Percentiles rank a stretch among this genome's conserved stretches.
phyloP scores from a whole-genome alignment of 2,113 vertebrate species.

The Gadus macrocephalus region DNA sequence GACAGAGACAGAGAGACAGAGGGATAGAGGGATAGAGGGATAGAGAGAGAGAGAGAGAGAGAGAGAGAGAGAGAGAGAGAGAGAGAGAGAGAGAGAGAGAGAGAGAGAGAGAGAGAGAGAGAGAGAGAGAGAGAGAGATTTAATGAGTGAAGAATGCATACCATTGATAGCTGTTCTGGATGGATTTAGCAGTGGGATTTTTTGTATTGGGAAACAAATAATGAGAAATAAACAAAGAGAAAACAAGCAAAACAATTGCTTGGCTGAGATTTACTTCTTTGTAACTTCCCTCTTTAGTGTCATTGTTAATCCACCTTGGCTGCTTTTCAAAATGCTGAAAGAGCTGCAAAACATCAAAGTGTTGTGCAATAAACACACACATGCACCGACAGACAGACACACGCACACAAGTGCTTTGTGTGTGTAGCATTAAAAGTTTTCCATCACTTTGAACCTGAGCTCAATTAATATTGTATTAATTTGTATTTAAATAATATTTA shows the following conservation, averaged over 20 bases:
- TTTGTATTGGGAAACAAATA: constrained; percentile 72
- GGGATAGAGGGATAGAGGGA: constrained; percentile 26
- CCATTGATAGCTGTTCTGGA: constrained; percentile 55
- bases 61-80: constrained; percentile 16
- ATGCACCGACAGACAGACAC: not conserved
- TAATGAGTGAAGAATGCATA: constrained; percentile 67
- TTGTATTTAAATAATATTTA: too few species aligned
- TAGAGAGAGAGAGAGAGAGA: constrained; percentile 30
- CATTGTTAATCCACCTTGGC: constrained; percentile 29
- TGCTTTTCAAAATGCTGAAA: constrained; percentile 21
- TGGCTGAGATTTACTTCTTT: constrained; percentile 55
- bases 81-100: not conserved
- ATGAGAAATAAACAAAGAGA: constrained; percentile 13
- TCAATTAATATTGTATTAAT: too few species aligned
- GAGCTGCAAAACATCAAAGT: constrained; percentile 43
- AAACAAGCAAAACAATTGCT: constrained; percentile 58
- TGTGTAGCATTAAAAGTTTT: too few species aligned
- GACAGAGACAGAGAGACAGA: constrained; percentile 72
- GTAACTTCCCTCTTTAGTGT: constrained; percentile 42
- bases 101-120: constrained; percentile 85
- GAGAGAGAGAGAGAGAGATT: constrained; percentile 36
- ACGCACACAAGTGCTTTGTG: too few species aligned
- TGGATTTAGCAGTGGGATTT: constrained; percentile 70
- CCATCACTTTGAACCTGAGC: too few species aligned
- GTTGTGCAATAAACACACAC: constrained; percentile 35